Evolutionary conservation across 2,113 vertebrate species (phyloP), one percentile per base, ranked within the genome.

Genomic region (Synchiropus splendidus): DNA sequence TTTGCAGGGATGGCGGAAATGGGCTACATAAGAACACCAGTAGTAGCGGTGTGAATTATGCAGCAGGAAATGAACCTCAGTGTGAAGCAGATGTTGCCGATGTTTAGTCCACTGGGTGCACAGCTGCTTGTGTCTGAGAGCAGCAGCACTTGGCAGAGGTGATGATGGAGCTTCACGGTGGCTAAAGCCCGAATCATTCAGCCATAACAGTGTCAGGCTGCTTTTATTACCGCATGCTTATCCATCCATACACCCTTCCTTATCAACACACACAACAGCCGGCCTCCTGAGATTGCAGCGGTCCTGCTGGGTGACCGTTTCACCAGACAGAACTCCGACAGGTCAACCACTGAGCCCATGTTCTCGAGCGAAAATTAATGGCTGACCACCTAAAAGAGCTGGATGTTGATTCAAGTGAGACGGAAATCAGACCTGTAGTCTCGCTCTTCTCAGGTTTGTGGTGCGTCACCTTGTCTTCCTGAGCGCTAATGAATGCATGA

Each of bases 1-100:
- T 27, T 8, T 5, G 2, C 41, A 18, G 39, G 53, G 37, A 38
- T 1, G 6, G 14, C 16, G 41, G 0, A 48, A 40, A 48, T 48
- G 11, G 18, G 6, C 36, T 12, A 12, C 21, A 39, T 2, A 14
- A 17, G 36, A 18, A 48, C 49, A 33, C 34, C 53, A 40, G 48
- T 31, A 41, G 11, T 27, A 5, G 13, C 34, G 54, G 10, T 16
- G 15, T 51, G 49, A 64, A 58, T 52, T 39, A 54, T 49, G 60
- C 17, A 38, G 41, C 46, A 42, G 48, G 51, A 62, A 45, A 15
- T 13, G 39, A 12, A 30, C 3, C 48, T 31, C 44, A 1, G 50
- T 18, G 50, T 40, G 56, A 42, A 36, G 39, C 60, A 48, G 59
- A 47, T 36, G 52, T 34, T 36, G 12, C 33, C 45, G 46, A 62